Evolutionary conservation across 37 sponge, comb jelly and placozoan genomes (phyloP), one percentile per base, ranked within the genome.

Genomic region (Geodia barretti): DNA sequence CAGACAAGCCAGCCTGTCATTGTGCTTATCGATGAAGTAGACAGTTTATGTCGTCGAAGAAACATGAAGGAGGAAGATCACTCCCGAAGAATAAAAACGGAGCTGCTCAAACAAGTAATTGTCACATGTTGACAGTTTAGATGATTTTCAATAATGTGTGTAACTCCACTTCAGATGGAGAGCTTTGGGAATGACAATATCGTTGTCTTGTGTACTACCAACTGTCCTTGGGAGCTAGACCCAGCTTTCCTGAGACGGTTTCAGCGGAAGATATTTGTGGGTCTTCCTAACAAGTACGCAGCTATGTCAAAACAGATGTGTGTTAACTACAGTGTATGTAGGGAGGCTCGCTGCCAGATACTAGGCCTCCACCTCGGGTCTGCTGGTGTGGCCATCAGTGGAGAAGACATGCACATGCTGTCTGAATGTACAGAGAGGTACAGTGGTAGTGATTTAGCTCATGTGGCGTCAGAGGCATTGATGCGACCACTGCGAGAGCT

Each of bases 211-310:
- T 92, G 96, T 82, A 88, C 92, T 41, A 95, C 96, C 47, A 95
- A 95, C 76, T 92, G 92, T 79, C 96, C 96, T 0, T 95, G 96
- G 96, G 96, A 95, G 32, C 73, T 95, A 35, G 96, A 95, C 65
- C 73, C 83, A 43, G 96, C 96, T 24, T 95, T 95, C 77, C 34
- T 95, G 11, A 67, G 96, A 61, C 67, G 93, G 7, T 93, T 89
- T 62, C 85, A 95, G 79, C 79, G 78, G 62, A 74, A 78, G 41
- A 79, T 89, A 19, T 84, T 64, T 64, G 42, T 89, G 0, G 62
- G 80, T 28, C 70, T 89, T 2, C 84, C 89, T 23, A 32, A 28
- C 58, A 82, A 75, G 80, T 83, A 36, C 11, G 62, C 23, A 20
- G 64, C 7, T 38, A 61, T 62, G 3, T 24, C 25, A 32, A 25